A percentile compares a stretch with the other conserved stretches of the same genome.
phyloP scores from a whole-genome alignment of 2,888 invertebrate genomes.

The Trachelus stipa region DNA sequence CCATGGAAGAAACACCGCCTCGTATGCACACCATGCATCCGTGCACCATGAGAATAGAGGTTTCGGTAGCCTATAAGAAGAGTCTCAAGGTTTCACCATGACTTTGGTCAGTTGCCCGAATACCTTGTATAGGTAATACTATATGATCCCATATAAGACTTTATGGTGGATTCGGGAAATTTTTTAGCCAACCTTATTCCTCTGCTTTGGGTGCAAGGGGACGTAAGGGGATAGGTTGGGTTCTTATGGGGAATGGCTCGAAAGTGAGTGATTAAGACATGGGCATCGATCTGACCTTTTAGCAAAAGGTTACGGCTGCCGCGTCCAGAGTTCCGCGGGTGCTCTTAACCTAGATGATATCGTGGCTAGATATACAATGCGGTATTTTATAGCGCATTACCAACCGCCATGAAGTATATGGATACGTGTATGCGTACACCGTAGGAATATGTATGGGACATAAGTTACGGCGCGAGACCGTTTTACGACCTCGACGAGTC shows the following conservation, averaged over 20 bases:
- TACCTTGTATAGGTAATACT: not conserved
- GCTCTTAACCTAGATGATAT: constrained; percentile 62
- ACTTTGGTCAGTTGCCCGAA: not conserved
- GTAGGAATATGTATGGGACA: constrained; percentile 47
- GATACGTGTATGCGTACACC: constrained; percentile 1
- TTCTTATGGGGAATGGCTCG: not conserved
- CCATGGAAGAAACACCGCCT: not conserved
- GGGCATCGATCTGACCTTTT: not conserved
- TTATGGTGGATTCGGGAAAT: not conserved
- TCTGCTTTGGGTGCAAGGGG: not conserved
- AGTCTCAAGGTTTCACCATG: not conserved
- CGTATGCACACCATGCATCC: not conserved
- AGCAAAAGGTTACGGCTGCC: constrained; percentile 11
- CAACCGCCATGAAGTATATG: constrained; percentile 56
- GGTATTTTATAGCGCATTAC: constrained; percentile 60
- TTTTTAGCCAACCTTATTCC: not conserved
- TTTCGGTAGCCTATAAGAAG: not conserved
- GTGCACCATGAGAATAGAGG: not conserved
- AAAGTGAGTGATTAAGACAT: not conserved
- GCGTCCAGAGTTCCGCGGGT: constrained; percentile 37
- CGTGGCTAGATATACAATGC: constrained; percentile 58
- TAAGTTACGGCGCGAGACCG: constrained; percentile 52
- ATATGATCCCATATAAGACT: not conserved
- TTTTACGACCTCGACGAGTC: constrained; percentile 50
- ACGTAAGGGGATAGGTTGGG: not conserved